These are phyloP conservation scores for Acanthoscelides obtectus DNA, from an alignment of 2,888 invertebrate species.

Conservation along the genomic window DNA sequence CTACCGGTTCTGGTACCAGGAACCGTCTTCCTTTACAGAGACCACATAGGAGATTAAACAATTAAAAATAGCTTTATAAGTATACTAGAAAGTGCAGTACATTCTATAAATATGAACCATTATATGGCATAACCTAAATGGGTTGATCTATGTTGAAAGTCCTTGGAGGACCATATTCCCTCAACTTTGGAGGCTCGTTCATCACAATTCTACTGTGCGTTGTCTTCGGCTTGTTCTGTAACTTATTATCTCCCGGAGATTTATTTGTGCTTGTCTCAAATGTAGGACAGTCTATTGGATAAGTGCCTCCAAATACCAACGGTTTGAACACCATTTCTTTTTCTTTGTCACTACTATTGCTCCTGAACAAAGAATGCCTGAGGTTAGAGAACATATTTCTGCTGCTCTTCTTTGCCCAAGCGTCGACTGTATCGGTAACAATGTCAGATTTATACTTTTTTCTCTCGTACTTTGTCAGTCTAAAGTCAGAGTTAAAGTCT, in stretches of 20 bases:
- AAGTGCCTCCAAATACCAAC: constrained; percentile 80
- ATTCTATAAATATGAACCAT: background rate
- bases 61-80: too few relatives aligned
- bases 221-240: background rate
- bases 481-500: constrained; percentile 40
- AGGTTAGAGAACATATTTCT: constrained; percentile 42
- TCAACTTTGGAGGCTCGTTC: constrained; percentile 32
- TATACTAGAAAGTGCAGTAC: constrained; percentile 2
- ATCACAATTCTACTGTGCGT: background rate
- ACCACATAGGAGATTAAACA: too few relatives aligned
- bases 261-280: constrained; percentile 16
- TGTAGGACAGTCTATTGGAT: constrained; percentile 73
- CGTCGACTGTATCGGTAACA: constrained; percentile 60
- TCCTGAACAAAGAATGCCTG: constrained; percentile 41
- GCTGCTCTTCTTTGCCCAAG: constrained; percentile 51
- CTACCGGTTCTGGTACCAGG: too few relatives aligned
- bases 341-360: constrained; percentile 28
- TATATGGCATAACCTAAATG: constrained; percentile 32
- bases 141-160: constrained; percentile 59
- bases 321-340: constrained; percentile 53
- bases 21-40: too few relatives aligned
- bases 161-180: constrained; percentile 49
- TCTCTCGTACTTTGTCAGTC: constrained; percentile 34
- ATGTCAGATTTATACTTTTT: constrained; percentile 49
- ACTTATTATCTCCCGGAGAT: constrained; percentile 8